These are phyloP conservation scores for Mus caroli DNA, from an alignment of 2,797 vertebrate species.

Conservation along the genomic window DNA sequence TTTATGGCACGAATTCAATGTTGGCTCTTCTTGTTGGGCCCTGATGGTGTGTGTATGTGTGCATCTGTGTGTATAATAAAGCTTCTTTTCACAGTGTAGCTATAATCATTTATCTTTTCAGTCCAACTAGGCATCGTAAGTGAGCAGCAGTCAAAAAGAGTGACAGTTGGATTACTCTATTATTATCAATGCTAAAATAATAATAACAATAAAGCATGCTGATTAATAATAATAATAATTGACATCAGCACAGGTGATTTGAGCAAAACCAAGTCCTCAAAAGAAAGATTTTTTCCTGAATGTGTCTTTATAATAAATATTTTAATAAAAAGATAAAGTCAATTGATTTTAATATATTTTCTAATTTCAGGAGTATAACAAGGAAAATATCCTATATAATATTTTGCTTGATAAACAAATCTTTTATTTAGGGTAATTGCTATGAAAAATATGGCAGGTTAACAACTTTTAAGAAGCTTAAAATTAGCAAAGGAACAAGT, in stretches of 20 bases:
- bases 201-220: background rate
- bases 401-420: background rate
- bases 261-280: background rate
- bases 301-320: slow-evolving; percentile 10
- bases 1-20: background rate
- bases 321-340: background rate
- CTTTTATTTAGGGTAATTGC: background rate
- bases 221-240: background rate
- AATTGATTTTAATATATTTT: background rate
- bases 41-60: background rate
- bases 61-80: background rate
- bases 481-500: background rate
- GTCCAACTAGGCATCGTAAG: background rate
- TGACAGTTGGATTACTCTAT: no score
- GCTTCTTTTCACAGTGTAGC: background rate
- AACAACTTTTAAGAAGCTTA: background rate
- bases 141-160: background rate
- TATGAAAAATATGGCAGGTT: background rate
- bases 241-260: background rate
- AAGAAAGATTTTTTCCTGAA: background rate
- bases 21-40: background rate
- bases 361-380: background rate
- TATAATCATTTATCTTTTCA: slow-evolving; percentile 3
- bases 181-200: background rate
- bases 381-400: background rate